Base-by-base conservation (phyloP, 2,888 invertebrate genomes). In the Creontiades dilutus region DNA sequence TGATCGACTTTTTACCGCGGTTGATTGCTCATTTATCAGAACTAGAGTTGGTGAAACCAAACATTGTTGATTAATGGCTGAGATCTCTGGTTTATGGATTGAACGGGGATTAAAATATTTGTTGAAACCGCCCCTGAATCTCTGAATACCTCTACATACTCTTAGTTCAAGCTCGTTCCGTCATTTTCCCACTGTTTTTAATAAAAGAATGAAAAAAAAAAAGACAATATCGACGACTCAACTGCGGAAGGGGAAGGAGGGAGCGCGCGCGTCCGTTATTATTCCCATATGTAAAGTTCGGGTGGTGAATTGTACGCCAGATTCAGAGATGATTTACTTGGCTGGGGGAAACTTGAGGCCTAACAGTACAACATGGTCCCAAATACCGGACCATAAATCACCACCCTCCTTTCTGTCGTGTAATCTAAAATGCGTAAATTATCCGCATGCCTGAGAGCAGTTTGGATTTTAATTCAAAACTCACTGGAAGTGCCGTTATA, bases 221-320 rank as follows among this genome's bases (percentile, higher is more conserved):
- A n/a, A 61, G n/a, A 61, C 61, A 61, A 19, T 61, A 19, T 61
- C n/a, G 61, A 61, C 61, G 61, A 61, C 2, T n/a, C 61, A 61
- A 61, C 61, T 61, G n/a, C 0, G 19, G n/a, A n/a, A 13, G 57
- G 57, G 57, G 57, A 4, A 16, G 61, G n/a, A 61, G n/a, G 19
- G n/a, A 16, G 19, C n/a, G 61, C 9, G n/a, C n/a, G 61, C 61
- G n/a, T n/a, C n/a, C 61, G 61, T 61, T 61, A 61, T 61, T 61
- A 61, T 61, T 61, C 61, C 61, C 61, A 61, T 61, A 61, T 61
- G 61, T 61, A 61, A 61, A 61, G 61, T 61, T 61, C 61, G 61
- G 61, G 61, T 61, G 61, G 61, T 61, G 61, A 61, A 19, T 61
- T 61, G 61, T 61, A 19, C 52, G 52, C 52, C 52, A 61, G 61